Evolutionary conservation across 2,888 invertebrate species (phyloP).

Genomic region (Phymatocera aterrima): DNA sequence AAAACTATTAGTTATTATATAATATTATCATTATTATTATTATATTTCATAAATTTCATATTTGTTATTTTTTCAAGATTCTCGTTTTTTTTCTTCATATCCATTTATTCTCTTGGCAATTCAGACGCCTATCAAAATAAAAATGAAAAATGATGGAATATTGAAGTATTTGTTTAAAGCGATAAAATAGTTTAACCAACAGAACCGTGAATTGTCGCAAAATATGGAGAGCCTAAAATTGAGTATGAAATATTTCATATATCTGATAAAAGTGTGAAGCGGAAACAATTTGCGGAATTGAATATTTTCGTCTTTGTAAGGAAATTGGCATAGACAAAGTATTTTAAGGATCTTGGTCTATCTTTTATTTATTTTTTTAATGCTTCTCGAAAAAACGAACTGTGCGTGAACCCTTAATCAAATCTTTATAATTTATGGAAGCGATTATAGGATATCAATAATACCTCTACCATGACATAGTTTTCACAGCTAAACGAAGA

Average conservation of each 20-base stretch:
- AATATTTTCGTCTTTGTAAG: not conserved
- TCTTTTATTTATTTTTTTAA: not conserved
- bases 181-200: slow-evolving; percentile 2
- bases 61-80: slow-evolving; percentile 50
- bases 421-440: slow-evolving; percentile 61
- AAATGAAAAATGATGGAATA: slow-evolving; percentile 6
- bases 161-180: not conserved
- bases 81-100: no score
- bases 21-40: slow-evolving; percentile 38
- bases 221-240: slow-evolving; percentile 6
- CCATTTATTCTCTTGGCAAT: slow-evolving; percentile 52
- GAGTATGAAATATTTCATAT: not conserved
- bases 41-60: slow-evolving; percentile 56
- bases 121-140: slow-evolving; percentile 46
- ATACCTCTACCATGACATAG: slow-evolving; percentile 50
- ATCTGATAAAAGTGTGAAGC: not conserved
- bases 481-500: slow-evolving; percentile 53
- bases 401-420: slow-evolving; percentile 58
- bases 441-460: no score
- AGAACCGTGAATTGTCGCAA: not conserved
- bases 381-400: slow-evolving; percentile 16
- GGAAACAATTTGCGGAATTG: not conserved
- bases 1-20: slow-evolving; percentile 64
- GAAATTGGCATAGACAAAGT: not conserved
- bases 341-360: not conserved